Evolutionary conservation across 2,797 vertebrate species (phyloP), one percentile per base, ranked within the genome.

Genomic region (Taeniopygia guttata): DNA sequence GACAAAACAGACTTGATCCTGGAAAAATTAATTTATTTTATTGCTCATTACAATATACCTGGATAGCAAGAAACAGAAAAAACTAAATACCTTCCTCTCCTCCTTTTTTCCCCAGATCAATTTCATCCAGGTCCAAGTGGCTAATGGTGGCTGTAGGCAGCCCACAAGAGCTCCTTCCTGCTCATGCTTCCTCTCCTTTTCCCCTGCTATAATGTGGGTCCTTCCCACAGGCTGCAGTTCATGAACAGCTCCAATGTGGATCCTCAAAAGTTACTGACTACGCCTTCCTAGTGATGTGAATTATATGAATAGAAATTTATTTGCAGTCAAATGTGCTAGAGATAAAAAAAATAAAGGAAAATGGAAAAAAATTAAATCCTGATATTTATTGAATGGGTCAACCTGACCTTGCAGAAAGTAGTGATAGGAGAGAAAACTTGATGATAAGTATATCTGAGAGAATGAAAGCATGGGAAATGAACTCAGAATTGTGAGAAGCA

Each of bases 161-260:
- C 16, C 15, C 26, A 21, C 27, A 77, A 62, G 15, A 74, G 3
- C 7, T 78, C 10, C 26, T 81, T 20, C 77, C 55, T 89, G 25
- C 10, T 13, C 1, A 5, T 46, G 19, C 21, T 38, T 68, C 16
- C 18, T 46, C 48, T 74, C 36, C 30, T 69, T 75, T 64, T 55
- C 9, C 17, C 7, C 7, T 70, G 23, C 7, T 54, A 7, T 26
- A 42, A 7, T 0, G 0, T 13, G 26, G 5, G 22, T 79, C 29
- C 16, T 58, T 45, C 40, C 30, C 20, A 32, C 0, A 1, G 30
- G 9, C 43, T 66, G 4, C 25, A 62, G 30, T 21, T 38, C 29
- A 73, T 22, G 8, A 83, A 7, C 30, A 34, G 6, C 48, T 55
- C 23, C 43, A 68, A 5, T 18, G 17, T 48, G 43, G 49, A 32